Evolutionary conservation across 2,888 invertebrate species (phyloP).

Genomic region (Drosophila hamatofila): DNA sequence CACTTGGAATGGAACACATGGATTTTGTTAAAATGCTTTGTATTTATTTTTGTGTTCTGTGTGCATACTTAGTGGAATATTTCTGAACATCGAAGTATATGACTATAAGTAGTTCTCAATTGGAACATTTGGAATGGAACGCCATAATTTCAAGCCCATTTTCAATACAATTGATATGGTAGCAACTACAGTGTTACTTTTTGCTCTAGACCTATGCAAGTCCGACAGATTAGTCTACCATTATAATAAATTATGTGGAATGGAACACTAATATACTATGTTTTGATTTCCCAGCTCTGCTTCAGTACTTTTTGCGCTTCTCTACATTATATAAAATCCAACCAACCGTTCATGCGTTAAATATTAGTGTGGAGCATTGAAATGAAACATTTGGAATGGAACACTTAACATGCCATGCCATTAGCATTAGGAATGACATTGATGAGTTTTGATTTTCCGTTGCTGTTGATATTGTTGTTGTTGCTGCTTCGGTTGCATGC

Average conservation of each 20-base stretch:
- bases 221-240: not conserved
- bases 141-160: not conserved
- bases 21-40: too few species aligned
- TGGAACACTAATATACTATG: not conserved
- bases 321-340: not conserved
- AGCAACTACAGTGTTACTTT: not conserved
- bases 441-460: constrained; percentile 9
- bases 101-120: too few species aligned
- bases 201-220: not conserved
- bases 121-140: not conserved
- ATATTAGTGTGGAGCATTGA: not conserved
- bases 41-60: too few species aligned
- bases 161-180: not conserved
- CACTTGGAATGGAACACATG: too few species aligned
- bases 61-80: too few species aligned
- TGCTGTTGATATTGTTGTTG: not conserved
- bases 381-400: constrained; percentile 11
- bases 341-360: not conserved
- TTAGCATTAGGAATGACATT: constrained; percentile 12
- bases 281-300: not conserved
- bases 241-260: not conserved
- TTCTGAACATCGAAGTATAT: too few species aligned
- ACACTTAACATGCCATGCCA: constrained; percentile 5
- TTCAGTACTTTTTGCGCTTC: not conserved
- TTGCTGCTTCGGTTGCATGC: constrained; percentile 11